Conservation (phyloP, 37 sponge, comb jelly and placozoan species). For the Oscarella lobularis region DNA sequence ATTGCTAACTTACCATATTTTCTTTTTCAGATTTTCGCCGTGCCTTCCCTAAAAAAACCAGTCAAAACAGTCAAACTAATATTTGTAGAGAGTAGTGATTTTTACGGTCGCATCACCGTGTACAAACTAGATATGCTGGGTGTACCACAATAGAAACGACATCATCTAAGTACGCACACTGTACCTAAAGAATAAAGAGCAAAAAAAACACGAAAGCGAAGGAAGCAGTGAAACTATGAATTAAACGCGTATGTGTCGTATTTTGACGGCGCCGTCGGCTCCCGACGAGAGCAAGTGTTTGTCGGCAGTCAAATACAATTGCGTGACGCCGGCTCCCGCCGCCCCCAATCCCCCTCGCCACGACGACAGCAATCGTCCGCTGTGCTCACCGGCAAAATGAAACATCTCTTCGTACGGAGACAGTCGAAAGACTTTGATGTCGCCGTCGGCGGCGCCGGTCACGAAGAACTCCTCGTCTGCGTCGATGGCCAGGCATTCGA, state of each 20-base stretch:
- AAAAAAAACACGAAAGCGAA: too few species aligned
- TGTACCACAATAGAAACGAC: background rate
- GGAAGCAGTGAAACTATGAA: too few species aligned
- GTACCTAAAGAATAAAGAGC: too few species aligned
- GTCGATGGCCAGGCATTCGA: slow-evolving; percentile 60
- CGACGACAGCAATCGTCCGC: slow-evolving; percentile 7
- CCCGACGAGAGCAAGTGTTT: slow-evolving; percentile 55
- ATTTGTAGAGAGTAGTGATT: slow-evolving; percentile 54
- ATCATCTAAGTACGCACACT: background rate
- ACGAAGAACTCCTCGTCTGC: slow-evolving; percentile 66
- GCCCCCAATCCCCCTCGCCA: background rate
- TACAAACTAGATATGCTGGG: slow-evolving; percentile 60
- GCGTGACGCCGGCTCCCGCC: slow-evolving; percentile 9
- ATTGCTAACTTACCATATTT: background rate
- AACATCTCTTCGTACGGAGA: slow-evolving; percentile 5
- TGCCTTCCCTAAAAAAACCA: background rate
- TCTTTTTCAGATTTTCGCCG: slow-evolving; percentile 30
- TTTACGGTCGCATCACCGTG: slow-evolving; percentile 77
- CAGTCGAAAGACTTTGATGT: slow-evolving; percentile 62
- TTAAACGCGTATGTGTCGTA: too few species aligned
- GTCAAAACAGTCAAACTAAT: slow-evolving; percentile 25
- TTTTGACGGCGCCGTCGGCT: slow-evolving; percentile 49
- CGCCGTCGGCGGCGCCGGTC: slow-evolving; percentile 79
- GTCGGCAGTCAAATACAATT: slow-evolving; percentile 20
- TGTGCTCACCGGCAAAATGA: slow-evolving; percentile 2